Base-by-base conservation (phyloP, 1,140 invertebrate species). In the Drosophila elegans region DNA sequence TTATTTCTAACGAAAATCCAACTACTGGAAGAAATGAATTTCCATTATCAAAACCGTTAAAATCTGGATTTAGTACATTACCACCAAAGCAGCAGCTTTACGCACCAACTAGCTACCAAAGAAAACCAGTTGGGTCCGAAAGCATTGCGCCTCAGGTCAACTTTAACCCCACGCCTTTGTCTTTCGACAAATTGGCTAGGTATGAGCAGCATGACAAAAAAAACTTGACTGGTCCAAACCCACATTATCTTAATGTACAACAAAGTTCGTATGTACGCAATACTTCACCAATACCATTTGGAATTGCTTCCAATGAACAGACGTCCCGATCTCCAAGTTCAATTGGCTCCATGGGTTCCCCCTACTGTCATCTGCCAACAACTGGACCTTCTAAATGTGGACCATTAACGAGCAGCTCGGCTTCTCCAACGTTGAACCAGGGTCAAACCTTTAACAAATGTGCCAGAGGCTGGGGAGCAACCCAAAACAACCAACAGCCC, bases 371-470 rank as follows among this genome's bases (percentile, higher is more conserved):
- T 39, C 16, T 16, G 27, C 38, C 45, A n/a, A 16, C 9, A 25
- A 27, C 29, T 7, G 21, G 6, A 12, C 34, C 29, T 29, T 4
- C 27, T 2, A 27, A 21, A 13, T 56, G 48, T 42, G 39, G 32
- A n/a, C 46, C 32, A 9, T 5, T 29, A 32, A 9, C 16, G 3
- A 34, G 3, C 9, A 42, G 27, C 12, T 4, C 38, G 4, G 5
- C 6, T 9, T 12, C 45, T 12, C 16, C 13, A 25, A 36, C 21
- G 27, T 32, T 16, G 16, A 46, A 45, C 10, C 51, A 74, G 3
- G 69, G 91, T 29, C 93, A 94, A 39, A 97, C 96, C 75, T 97
- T 96, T 91, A 97, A 97, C 74, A 96, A 96, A 1, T 95, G 96
- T 29, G 95, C 96, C n/a, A 94, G 96, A 56, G 96, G 96, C 5